Evolutionary conservation across 2,113 vertebrate species (phyloP), one percentile per base, ranked within the genome.

Genomic region (Notechis scutatus): DNA sequence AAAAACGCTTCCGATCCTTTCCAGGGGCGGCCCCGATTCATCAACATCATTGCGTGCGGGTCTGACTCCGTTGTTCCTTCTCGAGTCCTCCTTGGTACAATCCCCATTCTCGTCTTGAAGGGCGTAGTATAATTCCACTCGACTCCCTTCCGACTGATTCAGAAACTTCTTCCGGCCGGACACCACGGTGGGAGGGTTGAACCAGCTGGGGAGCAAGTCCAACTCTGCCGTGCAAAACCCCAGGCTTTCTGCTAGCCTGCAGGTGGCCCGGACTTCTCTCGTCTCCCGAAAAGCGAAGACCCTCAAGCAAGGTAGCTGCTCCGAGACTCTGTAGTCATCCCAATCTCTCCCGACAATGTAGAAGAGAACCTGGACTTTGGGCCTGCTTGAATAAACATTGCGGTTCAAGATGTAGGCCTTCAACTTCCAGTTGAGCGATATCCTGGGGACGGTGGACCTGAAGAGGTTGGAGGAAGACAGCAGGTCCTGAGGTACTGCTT

Each of bases 251-350:
- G 94, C 1, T n/a, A 98, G 90, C 0, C 97, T 95, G 95, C 99
- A 99, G 95, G 97, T 98, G 85, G 97, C 98, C 64, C 98, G 96
- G 87, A 99, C 98, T 93, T 98, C 98, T 94, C 98, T 97, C 0
- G 98, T 99, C 96, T 99, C 98, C 93, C 98, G 98, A 91, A 99
- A 99, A 52, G 98, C 98, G 2, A 98, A 99, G 24, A 98, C 97
- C 3, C 97, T 98, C 92, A 99, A 97, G 95, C 99, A 99, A 1
- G 98, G 98, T 94, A 99, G 97, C 91, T 86, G 95, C 10, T 99
- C 98, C 0, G 26, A 91, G 0, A 93, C 91, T 24, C 96, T 96
- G 4, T 92, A 94, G 45, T 98, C 96, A 42, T 96, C 97, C 98
- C 98, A 99, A 94, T 98, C 98, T 91, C 98, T 97, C 42, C 98